Conservation (phyloP, 2,113 vertebrate genomes). For the Scalopus aquaticus region DNA sequence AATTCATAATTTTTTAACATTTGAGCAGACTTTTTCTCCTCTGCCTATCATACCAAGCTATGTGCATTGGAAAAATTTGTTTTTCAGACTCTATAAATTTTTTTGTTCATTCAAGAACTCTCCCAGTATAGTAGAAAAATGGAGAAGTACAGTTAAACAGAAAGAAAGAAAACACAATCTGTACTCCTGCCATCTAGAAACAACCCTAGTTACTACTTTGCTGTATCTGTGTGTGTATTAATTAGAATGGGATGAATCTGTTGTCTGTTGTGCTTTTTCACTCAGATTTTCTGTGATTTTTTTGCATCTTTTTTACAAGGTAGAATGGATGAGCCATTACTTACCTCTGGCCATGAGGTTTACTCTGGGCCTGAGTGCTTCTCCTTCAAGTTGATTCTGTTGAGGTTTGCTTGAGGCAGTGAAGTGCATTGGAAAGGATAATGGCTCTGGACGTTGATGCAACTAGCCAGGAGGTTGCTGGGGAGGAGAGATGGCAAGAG, state of each 20-base stretch:
- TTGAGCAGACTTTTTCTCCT: conserved; percentile 1
- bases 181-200: neutral
- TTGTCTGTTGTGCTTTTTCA: neutral
- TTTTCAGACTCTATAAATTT: conserved; percentile 34
- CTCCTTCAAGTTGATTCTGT: neutral
- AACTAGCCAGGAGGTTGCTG: neutral
- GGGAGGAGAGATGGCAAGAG: neutral
- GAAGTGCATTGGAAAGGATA: neutral
- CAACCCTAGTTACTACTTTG: neutral
- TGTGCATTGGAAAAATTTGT: neutral
- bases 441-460: neutral
- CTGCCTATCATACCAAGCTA: neutral
- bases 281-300: conserved; percentile 13
- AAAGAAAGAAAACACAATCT: conserved; percentile 12
- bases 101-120: conserved; percentile 5
- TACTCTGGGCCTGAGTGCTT: neutral
- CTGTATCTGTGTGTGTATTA: neutral
- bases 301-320: neutral
- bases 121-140: conserved; percentile 11
- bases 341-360: neutral
- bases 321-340: neutral
- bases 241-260: neutral
- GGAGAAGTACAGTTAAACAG: conserved; percentile 15
- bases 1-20: conserved; percentile 17
- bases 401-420: neutral